Conservation (phyloP, 2,797 vertebrate genomes). For the Gymnothorax reevesii region DNA sequence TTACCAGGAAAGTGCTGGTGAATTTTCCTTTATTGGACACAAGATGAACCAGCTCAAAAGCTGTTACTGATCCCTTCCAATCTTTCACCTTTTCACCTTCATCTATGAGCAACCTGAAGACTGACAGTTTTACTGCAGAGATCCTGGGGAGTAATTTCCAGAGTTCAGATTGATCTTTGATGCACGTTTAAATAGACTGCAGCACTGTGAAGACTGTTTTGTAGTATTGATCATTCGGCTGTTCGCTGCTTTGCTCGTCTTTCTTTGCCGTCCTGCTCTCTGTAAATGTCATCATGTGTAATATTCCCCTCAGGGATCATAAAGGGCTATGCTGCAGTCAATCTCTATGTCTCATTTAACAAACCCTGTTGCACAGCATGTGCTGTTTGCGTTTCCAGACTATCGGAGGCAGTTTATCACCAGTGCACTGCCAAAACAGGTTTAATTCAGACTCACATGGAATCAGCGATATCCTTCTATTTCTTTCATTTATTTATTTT, state of each 20-base stretch:
- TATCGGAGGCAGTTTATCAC: conserved; percentile 58
- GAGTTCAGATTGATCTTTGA: neutral
- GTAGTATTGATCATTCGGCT: neutral
- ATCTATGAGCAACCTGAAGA: neutral
- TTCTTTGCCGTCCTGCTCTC: neutral
- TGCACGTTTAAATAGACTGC: neutral
- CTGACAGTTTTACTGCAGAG: neutral
- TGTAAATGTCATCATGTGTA: neutral
- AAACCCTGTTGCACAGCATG: conserved; percentile 22
- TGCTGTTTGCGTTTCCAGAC: conserved; percentile 50
- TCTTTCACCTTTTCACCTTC: neutral
- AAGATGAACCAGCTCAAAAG: neutral
- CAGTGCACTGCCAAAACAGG: conserved; percentile 53
- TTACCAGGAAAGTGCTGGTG: conserved; percentile 46
- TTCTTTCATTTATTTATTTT: conserved; percentile 30
- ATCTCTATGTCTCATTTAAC: neutral
- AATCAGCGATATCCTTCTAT: conserved; percentile 39
- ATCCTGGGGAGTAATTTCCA: neutral
- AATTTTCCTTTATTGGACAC: neutral
- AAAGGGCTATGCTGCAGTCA: neutral
- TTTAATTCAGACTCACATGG: conserved; percentile 52
- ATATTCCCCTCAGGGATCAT: neutral
- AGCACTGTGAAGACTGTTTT: neutral
- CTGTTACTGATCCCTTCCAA: neutral
- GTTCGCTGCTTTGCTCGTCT: neutral